Evolutionary conservation across 1,140 invertebrate genomes (phyloP).

Genomic region (Temnothorax nylanderi): DNA sequence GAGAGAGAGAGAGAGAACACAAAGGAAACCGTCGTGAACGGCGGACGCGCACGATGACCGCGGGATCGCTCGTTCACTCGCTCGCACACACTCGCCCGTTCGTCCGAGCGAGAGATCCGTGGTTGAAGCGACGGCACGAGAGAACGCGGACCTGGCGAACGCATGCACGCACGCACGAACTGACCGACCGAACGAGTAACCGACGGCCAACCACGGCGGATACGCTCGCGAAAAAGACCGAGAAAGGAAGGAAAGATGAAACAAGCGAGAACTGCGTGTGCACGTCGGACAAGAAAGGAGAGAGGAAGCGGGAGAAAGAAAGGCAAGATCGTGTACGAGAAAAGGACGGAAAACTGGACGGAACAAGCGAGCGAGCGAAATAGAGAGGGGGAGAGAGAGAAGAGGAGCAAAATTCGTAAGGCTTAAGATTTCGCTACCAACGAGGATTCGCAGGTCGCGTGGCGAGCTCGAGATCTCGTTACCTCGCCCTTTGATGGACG

Average conservation of each 20-base stretch:
- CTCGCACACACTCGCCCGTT: background rate
- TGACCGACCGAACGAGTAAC: conserved; percentile 42
- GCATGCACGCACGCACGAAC: conserved; percentile 5
- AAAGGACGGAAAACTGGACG: background rate
- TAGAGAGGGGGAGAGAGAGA: conserved; percentile 12
- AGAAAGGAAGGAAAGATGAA: conserved; percentile 65
- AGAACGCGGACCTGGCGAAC: too few relatives aligned
- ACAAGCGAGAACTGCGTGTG: conserved; percentile 69
- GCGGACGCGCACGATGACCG: conserved; percentile 40
- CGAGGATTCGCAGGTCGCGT: background rate
- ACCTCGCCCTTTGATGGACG: background rate
- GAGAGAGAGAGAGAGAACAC: conserved; percentile 54
- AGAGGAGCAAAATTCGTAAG: conserved; percentile 36
- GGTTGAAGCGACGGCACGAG: background rate
- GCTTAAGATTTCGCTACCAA: background rate
- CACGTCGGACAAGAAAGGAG: conserved; percentile 49
- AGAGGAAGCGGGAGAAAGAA: background rate
- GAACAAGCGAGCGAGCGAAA: conserved; percentile 18
- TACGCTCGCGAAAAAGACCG: conserved; percentile 27
- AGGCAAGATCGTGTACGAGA: background rate
- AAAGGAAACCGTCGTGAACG: conserved; percentile 67
- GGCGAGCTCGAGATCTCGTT: background rate
- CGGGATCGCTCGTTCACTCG: background rate
- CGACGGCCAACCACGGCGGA: conserved; percentile 12
- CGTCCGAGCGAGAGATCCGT: background rate